A percentile compares a stretch with the other conserved stretches of the same genome.
Evolutionary conservation across 1,140 invertebrate genomes (phyloP).

Genomic region (Oncopodura yosiiana): DNA sequence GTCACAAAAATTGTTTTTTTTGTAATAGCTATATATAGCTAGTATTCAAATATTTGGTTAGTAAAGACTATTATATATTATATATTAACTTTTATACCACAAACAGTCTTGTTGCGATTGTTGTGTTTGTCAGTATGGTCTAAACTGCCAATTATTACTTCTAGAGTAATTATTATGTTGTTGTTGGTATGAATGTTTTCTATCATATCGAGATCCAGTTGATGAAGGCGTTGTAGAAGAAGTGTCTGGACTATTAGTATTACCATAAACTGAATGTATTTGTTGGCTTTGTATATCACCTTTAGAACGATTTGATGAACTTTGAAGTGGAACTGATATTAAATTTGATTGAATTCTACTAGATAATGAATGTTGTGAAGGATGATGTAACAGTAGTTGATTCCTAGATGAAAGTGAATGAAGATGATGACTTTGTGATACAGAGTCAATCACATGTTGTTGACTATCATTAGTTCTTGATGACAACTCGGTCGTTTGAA

Average conservation of each 20-base stretch:
- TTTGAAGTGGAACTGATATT: constrained; percentile 14
- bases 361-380: constrained; percentile 16
- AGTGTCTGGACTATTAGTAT: neutral
- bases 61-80: no score
- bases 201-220: constrained; percentile 15
- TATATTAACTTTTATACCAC: no score
- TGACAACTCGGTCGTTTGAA: no score
- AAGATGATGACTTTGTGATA: constrained; percentile 4
- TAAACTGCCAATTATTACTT: constrained; percentile 1
- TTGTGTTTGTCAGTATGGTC: no score
- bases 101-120: no score
- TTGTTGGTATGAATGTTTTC: constrained; percentile 10
- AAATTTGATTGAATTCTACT: constrained; percentile 21
- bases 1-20: no score
- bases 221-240: constrained; percentile 3
- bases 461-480: no score
- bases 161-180: constrained; percentile 12
- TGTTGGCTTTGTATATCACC: constrained; percentile 1
- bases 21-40: no score
- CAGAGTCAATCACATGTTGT: neutral
- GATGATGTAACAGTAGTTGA: neutral
- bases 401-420: neutral
- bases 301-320: neutral
- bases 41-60: no score
- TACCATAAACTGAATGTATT: neutral